phyloP scores from a whole-genome alignment of 92 coral and sea anemone genomes.

The Phenganax marumi region DNA sequence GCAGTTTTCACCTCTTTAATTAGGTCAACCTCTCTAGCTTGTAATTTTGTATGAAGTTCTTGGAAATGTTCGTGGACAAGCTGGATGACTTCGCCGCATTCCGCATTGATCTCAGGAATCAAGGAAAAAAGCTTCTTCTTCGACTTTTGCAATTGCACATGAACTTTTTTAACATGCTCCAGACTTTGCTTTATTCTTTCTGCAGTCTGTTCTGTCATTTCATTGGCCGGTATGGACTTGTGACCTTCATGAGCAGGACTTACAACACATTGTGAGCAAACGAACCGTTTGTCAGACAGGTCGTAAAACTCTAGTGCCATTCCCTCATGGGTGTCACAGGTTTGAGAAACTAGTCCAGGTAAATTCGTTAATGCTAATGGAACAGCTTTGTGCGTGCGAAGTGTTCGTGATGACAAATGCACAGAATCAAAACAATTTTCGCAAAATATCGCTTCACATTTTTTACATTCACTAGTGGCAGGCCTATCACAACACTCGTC shows the following conservation, averaged over 20 bases:
- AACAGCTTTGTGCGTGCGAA: slow-evolving; percentile 69
- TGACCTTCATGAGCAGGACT: slow-evolving; percentile 69
- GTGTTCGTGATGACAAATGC: slow-evolving; percentile 75
- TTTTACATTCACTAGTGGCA: slow-evolving; percentile 75
- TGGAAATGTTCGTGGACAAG: slow-evolving; percentile 86
- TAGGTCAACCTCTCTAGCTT: slow-evolving; percentile 71
- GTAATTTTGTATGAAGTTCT: slow-evolving; percentile 68
- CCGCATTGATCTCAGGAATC: slow-evolving; percentile 63
- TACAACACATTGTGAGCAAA: slow-evolving; percentile 92
- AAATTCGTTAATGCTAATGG: slow-evolving; percentile 51
- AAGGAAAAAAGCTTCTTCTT: neutral
- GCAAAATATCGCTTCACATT: slow-evolving; percentile 87
- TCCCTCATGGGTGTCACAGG: slow-evolving; percentile 72
- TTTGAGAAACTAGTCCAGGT: slow-evolving; percentile 43
- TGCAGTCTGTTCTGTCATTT: slow-evolving; percentile 63
- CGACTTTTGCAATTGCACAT: slow-evolving; percentile 69
- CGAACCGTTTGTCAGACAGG: slow-evolving; percentile 67
- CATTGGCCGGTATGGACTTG: slow-evolving; percentile 66
- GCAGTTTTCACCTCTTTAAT: slow-evolving; percentile 63
- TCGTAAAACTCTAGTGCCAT: slow-evolving; percentile 87
- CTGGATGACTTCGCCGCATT: slow-evolving; percentile 65
- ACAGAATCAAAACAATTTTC: slow-evolving; percentile 79
- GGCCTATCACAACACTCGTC: slow-evolving; percentile 81
- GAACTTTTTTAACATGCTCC: slow-evolving; percentile 59
- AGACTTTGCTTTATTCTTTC: slow-evolving; percentile 62